Evolutionary conservation across 2,797 vertebrate genomes (phyloP).

Genomic region (Cichlasoma orientale): DNA sequence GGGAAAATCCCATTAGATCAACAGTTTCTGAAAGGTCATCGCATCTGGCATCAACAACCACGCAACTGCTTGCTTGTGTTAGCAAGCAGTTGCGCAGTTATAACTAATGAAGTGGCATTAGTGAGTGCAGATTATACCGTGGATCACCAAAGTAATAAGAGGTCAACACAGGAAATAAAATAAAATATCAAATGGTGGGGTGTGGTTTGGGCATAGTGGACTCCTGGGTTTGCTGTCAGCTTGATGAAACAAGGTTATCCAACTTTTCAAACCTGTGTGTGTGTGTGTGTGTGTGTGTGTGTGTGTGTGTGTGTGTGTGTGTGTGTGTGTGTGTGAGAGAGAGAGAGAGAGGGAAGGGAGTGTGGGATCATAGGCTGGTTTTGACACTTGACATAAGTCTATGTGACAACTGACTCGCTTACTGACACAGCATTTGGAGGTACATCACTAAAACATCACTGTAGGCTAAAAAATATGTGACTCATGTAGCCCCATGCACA

Average conservation of each 20-base stretch:
- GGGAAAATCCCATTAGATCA: not conserved
- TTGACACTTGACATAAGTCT: constrained; percentile 59
- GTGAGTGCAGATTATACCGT: too few relatives aligned
- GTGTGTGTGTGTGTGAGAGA: not conserved
- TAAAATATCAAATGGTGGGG: too few relatives aligned
- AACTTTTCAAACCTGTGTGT: too few relatives aligned
- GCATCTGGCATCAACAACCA: not conserved
- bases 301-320: constrained; percentile 1
- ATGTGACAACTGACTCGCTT: constrained; percentile 57
- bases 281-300: not conserved
- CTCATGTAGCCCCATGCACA: not conserved
- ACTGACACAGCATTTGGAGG: constrained; percentile 48
- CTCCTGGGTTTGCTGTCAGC: too few relatives aligned
- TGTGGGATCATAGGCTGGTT: constrained; percentile 45
- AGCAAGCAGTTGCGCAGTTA: too few relatives aligned
- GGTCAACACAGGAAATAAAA: too few relatives aligned
- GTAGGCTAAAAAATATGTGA: constrained; percentile 21
- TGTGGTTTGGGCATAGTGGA: too few relatives aligned
- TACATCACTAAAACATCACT: constrained; percentile 16
- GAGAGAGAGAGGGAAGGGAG: not conserved
- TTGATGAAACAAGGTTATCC: too few relatives aligned
- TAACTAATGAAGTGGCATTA: too few relatives aligned
- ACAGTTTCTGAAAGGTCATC: not conserved
- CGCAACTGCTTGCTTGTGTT: too few relatives aligned
- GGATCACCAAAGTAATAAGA: too few relatives aligned